Conservation (phyloP, 2,888 invertebrate species). For the Parnassius apollo region DNA sequence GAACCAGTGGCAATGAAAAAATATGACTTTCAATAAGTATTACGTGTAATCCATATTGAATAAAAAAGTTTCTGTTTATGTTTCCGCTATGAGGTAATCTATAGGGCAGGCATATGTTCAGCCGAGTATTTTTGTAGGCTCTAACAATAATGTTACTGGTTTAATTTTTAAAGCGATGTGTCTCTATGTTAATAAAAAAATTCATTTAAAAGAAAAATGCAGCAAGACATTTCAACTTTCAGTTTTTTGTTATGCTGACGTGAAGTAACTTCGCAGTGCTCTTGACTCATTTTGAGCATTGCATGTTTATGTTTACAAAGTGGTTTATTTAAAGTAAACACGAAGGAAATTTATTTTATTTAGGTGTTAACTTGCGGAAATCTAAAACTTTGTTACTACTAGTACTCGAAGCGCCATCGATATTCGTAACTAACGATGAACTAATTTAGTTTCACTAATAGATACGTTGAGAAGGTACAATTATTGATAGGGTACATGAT, state of each 20-base stretch:
- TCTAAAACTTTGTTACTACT: conserved; percentile 17
- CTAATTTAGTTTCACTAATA: conserved; percentile 13
- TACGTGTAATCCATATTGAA: too few relatives aligned
- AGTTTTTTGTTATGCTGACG: conserved; percentile 1
- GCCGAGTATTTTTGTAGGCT: too few relatives aligned
- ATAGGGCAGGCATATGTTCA: too few relatives aligned
- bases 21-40: too few relatives aligned
- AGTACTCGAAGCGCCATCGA: conserved; percentile 17
- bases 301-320: conserved; percentile 21
- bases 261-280: conserved; percentile 8
- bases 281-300: conserved; percentile 24
- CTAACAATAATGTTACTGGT: too few relatives aligned
- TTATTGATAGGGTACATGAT: conserved; percentile 3
- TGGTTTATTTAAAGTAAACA: conserved; percentile 20
- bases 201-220: neutral
- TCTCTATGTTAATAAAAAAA: too few relatives aligned
- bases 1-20: too few relatives aligned
- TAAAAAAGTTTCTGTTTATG: too few relatives aligned
- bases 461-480: conserved; percentile 3
- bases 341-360: conserved; percentile 21
- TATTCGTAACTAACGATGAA: conserved; percentile 18
- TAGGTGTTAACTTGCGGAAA: conserved; percentile 26
- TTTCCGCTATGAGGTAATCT: too few relatives aligned
- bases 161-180: too few relatives aligned
- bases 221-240: neutral